Percentiles rank a stretch among this genome's conserved stretches.
phyloP scores from a whole-genome alignment of 1,140 invertebrate genomes.

The Chrysomallon squamiferum region DNA sequence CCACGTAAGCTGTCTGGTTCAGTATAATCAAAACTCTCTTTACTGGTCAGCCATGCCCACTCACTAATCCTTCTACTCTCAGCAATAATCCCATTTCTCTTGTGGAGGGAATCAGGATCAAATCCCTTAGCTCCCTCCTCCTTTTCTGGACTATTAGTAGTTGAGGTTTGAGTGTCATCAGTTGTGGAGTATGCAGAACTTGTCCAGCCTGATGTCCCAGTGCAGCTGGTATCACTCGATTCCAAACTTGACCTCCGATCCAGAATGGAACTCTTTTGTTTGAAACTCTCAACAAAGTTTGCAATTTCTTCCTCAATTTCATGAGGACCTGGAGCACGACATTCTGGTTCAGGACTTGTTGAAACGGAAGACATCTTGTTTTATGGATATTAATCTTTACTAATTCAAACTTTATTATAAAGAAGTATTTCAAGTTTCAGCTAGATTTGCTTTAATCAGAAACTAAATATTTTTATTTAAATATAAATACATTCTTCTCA shows the following conservation, averaged over 20 bases:
- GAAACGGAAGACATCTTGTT: background rate
- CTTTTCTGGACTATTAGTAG: slow-evolving; percentile 35
- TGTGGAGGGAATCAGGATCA: slow-evolving; percentile 7
- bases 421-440: no score
- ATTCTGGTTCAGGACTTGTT: background rate
- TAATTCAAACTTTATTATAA: no score
- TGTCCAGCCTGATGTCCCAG: slow-evolving; percentile 19
- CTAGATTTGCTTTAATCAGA: no score
- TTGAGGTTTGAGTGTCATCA: slow-evolving; percentile 14
- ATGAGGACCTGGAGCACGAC: background rate
- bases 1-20: no score
- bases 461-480: no score
- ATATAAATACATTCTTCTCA: no score
- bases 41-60: slow-evolving; percentile 16
- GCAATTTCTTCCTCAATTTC: slow-evolving; percentile 42
- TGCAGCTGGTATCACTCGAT: slow-evolving; percentile 20
- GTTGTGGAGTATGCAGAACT: slow-evolving; percentile 28
- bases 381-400: no score
- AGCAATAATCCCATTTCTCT: slow-evolving; percentile 26
- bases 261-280: slow-evolving; percentile 34
- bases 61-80: slow-evolving; percentile 30
- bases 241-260: slow-evolving; percentile 32
- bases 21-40: no score
- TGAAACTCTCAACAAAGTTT: slow-evolving; percentile 46
- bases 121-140: slow-evolving; percentile 2